Conservation (phyloP, 92 coral and sea anemone genomes). For the Zoanthus sociatus region DNA sequence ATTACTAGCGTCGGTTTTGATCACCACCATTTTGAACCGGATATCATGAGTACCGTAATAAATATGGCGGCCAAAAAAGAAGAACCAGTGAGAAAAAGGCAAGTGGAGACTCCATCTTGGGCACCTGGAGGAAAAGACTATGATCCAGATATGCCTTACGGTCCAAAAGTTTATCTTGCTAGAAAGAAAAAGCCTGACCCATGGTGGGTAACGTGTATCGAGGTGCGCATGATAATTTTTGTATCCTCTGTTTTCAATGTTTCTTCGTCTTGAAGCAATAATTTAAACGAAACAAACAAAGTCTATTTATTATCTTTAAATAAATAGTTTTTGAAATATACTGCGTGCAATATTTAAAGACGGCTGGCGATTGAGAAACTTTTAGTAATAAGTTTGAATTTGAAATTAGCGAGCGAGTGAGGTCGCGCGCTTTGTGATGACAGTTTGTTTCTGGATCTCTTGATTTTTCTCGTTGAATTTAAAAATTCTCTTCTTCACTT, state of each 20-base stretch:
- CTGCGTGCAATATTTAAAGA: neutral
- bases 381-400: neutral
- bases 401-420: neutral
- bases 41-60: slow-evolving; percentile 60
- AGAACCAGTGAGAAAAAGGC: slow-evolving; percentile 82
- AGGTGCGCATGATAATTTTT: slow-evolving; percentile 68
- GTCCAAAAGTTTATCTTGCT: slow-evolving; percentile 93
- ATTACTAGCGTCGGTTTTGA: slow-evolving; percentile 4
- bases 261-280: neutral
- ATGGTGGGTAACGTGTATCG: slow-evolving; percentile 96
- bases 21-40: neutral
- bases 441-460: neutral
- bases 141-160: slow-evolving; percentile 95
- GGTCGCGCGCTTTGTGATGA: neutral
- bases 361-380: neutral
- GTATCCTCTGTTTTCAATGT: neutral
- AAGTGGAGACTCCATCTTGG: slow-evolving; percentile 84
- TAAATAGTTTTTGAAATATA: neutral
- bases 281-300: neutral
- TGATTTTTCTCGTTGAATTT: too few species aligned
- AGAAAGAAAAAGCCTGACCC: slow-evolving; percentile 96
- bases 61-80: slow-evolving; percentile 79
- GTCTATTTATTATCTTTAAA: neutral
- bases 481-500: too few species aligned
- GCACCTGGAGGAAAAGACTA: slow-evolving; percentile 93